Base-by-base conservation (phyloP, 2,888 invertebrate genomes). In the Brachycybe producta region DNA sequence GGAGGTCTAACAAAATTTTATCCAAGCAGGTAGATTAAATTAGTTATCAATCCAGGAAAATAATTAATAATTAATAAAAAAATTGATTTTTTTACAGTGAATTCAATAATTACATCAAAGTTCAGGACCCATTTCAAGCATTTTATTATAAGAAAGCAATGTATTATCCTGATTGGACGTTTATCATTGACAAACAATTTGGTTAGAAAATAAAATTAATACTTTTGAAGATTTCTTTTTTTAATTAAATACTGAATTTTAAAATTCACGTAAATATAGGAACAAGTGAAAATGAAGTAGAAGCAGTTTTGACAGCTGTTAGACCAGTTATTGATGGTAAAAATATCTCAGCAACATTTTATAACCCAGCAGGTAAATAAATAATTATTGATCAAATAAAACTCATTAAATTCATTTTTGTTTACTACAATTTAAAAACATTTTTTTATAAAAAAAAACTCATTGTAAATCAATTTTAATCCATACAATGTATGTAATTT, bases 21-120 rank as follows among this genome's bases (percentile, higher is more conserved):
- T 39, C 54, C 65, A 7, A 59, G 60, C 38, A 62, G 66, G 52
- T 57, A 66, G 47, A 56, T 65, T 34, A 65, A 61, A 62, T 65
- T 66, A 52, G 54, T 56, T 38, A 51, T 51, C 21, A 56, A 55
- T 21, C 54, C 57, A 2, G 42, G 49, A 23, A 55, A 54, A 15
- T 39, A 52, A 42, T 23, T 59, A 61, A 60, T 28, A 35, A 13
- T 26, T 5, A 17, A 15, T 23, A n/a, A 35, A 26, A 42, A 52
- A 51, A 51, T 23, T 26, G 44, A 45, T 11, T 3, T 27, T n/a
- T 32, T 26, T 35, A 39, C 21, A 11, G 32, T 23, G 40, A 26
- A 19, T 11, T 35, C 15, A 45, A 5, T 36, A 39, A 30, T 28
- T 46, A 46, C 19, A 7, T 27, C 13, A 26, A 23, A 7, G 27